Evolutionary conservation across 2,797 vertebrate species (phyloP).

Genomic region (Lindbergichthys nudifrons): DNA sequence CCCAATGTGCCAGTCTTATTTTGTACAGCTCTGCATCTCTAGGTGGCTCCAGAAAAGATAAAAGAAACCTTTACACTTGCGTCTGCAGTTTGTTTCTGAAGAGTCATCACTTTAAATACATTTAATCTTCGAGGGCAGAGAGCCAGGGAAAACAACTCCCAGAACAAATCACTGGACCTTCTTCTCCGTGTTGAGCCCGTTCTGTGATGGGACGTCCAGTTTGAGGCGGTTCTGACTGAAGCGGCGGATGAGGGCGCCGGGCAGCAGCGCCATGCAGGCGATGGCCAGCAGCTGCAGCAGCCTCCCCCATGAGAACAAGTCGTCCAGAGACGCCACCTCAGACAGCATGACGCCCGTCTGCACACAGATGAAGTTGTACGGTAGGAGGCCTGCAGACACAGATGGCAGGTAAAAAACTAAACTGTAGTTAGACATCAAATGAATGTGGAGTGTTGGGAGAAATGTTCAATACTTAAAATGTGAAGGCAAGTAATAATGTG

Average conservation of each 20-base stretch:
- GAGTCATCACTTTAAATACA: slow-evolving; percentile 27
- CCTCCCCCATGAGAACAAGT: slow-evolving; percentile 92
- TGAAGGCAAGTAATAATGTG: background rate
- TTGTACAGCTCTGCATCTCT: slow-evolving; percentile 21
- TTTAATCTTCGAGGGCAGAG: slow-evolving; percentile 13
- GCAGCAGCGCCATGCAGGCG: slow-evolving; percentile 90
- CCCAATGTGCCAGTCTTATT: background rate
- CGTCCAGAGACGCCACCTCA: slow-evolving; percentile 92
- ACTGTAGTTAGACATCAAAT: background rate
- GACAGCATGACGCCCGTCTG: slow-evolving; percentile 96
- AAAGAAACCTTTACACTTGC: background rate
- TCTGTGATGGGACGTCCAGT: slow-evolving; percentile 69
- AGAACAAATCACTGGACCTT: slow-evolving; percentile 84
- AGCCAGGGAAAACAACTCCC: background rate
- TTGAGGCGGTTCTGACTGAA: slow-evolving; percentile 85
- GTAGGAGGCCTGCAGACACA: slow-evolving; percentile 88
- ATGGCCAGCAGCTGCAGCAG: slow-evolving; percentile 91
- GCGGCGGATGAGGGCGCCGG: slow-evolving; percentile 90
- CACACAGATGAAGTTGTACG: slow-evolving; percentile 98
- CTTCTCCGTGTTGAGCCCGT: slow-evolving; percentile 71
- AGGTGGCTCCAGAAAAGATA: background rate
- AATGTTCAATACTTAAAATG: background rate
- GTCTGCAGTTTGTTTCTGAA: slow-evolving; percentile 22
- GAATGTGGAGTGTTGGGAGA: background rate
- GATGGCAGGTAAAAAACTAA: background rate